Evolutionary conservation across 2,113 vertebrate species (phyloP).

Genomic region (Plecturocebus donacophilus): DNA sequence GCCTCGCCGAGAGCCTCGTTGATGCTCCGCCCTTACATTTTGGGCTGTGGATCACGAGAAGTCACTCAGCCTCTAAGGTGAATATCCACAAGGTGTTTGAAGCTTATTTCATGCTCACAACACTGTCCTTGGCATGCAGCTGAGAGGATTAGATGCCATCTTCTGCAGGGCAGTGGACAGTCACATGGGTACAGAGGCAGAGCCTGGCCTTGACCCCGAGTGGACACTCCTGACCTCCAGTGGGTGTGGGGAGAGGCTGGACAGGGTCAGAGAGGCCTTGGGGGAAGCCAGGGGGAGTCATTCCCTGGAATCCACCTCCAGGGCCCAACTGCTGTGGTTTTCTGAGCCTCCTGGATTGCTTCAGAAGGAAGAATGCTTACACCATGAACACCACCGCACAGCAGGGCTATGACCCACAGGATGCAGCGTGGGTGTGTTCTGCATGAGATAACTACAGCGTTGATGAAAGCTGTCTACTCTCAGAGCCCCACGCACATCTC

Average conservation of each 20-base stretch:
- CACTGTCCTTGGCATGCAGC: rapidly evolving
- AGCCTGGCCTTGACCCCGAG: background rate
- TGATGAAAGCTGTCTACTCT: background rate
- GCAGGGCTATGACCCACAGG: background rate
- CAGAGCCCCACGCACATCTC: background rate
- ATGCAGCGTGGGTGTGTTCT: background rate
- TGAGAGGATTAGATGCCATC: background rate
- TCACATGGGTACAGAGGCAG: background rate
- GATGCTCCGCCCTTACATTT: too few species aligned
- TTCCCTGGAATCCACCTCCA: background rate
- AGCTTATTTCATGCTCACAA: too few species aligned
- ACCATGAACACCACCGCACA: too few species aligned
- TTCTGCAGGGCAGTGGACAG: background rate
- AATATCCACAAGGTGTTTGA: too few species aligned
- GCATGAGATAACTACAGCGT: background rate
- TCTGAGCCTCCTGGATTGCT: background rate
- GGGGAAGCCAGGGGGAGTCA: background rate
- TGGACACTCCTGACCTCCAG: background rate
- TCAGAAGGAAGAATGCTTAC: background rate
- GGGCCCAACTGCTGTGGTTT: background rate
- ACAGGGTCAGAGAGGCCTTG: background rate
- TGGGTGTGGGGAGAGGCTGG: background rate
- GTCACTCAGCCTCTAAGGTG: background rate
- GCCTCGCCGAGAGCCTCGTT: too few species aligned
- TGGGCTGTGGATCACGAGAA: background rate